Percentiles rank a stretch among this genome's conserved stretches.
Conservation (phyloP, 53 echinoderm and acorn worm species). For the Holothuria leucospilota region DNA sequence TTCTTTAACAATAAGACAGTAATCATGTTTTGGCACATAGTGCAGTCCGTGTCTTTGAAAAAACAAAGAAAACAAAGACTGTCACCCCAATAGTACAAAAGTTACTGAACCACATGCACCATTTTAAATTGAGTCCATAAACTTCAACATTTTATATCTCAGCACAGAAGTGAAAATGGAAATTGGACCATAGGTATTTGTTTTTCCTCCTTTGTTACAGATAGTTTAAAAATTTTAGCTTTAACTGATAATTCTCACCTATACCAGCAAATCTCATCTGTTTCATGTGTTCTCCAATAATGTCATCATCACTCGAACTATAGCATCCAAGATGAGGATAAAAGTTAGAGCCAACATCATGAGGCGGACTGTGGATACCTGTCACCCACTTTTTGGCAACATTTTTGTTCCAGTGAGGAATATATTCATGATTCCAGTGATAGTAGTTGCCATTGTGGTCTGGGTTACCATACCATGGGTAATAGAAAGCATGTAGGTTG, state of each 20-base stretch:
- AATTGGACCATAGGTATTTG: no score
- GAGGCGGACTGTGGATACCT: slow-evolving; percentile 76
- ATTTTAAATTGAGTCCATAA: no score
- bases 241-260: slow-evolving; percentile 58
- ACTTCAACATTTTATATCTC: no score
- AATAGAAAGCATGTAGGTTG: slow-evolving; percentile 90
- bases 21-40: no score
- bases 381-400: slow-evolving; percentile 74
- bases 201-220: no score
- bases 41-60: no score
- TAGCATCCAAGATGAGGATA: slow-evolving; percentile 93
- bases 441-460: slow-evolving; percentile 70
- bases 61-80: no score
- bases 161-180: no score
- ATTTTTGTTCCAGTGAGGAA: slow-evolving; percentile 88
- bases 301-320: slow-evolving; percentile 81
- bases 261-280: slow-evolving; percentile 83
- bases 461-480: slow-evolving; percentile 96
- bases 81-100: no score
- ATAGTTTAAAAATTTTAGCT: no score
- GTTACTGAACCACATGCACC: no score
- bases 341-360: slow-evolving; percentile 89
- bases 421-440: slow-evolving; percentile 89
- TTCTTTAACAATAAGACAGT: no score
- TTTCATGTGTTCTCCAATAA: slow-evolving; percentile 89